Evolutionary conservation across 2,797 vertebrate species (phyloP), one percentile per base, ranked within the genome.

Genomic region (Sphenopsis melanotis): DNA sequence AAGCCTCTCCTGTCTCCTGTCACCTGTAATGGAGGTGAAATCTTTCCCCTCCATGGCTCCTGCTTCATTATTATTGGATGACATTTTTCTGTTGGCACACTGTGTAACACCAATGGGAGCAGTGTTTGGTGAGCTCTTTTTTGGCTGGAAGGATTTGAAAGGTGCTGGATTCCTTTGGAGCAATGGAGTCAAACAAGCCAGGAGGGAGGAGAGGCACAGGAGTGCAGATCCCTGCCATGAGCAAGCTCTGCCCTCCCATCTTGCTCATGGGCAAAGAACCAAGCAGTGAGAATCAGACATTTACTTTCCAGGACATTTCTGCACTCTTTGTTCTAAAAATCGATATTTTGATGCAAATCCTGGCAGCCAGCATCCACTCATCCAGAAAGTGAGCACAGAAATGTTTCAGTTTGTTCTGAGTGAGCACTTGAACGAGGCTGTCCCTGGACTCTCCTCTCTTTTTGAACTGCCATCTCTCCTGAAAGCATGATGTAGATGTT

Each of bases 331-430:
- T 86, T 82, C 91, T 76, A 52, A 93, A 87, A 87, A 72, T 65
- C 29, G 17, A 30, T 91, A 56, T 93, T 95, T 82, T 92, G 90
- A 76, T 82, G 66, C 56, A 88, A 77, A 94, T 95, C 80, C 72
- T 69, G 42, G 24, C 65, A 72, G 70, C 82, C 80, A 92, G 32
- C 39, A 49, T 60, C 39, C 74, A 65, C 66, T 92, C 91, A 88
- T 49, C 59, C 77, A 87, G 80, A 91, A 86, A 90, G 76, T 1
- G 32, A 91, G 63, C 74, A 53, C 52, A 72, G 95, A 76, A 95
- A 36, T 2, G 0, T 41, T 66, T 56, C 66, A 6, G 19, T 46
- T 81, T 77, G 60, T 42, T 88, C 79, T 90, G 74, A 37, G 57
- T 49, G 72, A 87, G 83, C 72, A 22, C 52, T 86, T 53, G 55